These are phyloP conservation scores for Resseliella maxima DNA, from an alignment of 2,888 invertebrate genomes.

Conservation along the genomic window DNA sequence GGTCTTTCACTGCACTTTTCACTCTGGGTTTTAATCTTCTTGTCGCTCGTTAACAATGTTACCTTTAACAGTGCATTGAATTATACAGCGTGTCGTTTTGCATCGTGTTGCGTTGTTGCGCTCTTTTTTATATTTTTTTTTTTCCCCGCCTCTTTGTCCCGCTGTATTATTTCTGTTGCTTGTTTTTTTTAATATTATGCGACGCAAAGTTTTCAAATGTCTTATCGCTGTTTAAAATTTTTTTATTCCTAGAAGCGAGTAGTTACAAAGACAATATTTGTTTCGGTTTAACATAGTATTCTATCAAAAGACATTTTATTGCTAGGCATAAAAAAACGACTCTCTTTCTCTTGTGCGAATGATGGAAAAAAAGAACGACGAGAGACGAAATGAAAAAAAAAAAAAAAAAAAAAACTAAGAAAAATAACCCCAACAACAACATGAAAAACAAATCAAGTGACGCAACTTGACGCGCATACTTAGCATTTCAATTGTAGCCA, in stretches of 20 bases:
- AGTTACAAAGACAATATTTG: slow-evolving; percentile 30
- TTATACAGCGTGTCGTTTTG: slow-evolving; percentile 7
- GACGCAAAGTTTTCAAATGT: too few relatives aligned
- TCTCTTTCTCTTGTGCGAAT: neutral
- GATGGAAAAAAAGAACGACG: neutral
- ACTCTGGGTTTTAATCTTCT: neutral
- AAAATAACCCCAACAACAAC: too few relatives aligned
- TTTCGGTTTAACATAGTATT: slow-evolving; percentile 26
- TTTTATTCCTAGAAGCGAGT: neutral
- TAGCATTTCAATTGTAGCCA: slow-evolving; percentile 28
- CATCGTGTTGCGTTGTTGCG: neutral
- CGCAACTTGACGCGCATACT: slow-evolving; percentile 16
- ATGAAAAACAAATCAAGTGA: slow-evolving; percentile 28
- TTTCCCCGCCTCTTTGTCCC: neutral
- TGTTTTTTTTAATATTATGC: neutral
- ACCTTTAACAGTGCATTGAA: slow-evolving; percentile 38
- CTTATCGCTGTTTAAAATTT: slow-evolving; percentile 11
- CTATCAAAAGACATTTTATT: slow-evolving; percentile 30
- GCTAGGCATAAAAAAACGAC: neutral
- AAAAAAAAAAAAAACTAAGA: too few relatives aligned
- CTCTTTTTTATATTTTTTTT: neutral
- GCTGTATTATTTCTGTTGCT: too few relatives aligned
- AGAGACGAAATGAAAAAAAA: neutral
- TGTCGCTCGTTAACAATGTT: slow-evolving; percentile 36
- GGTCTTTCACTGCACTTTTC: slow-evolving; percentile 21